A percentile compares a stretch with the other conserved stretches of the same genome.
phyloP scores from a whole-genome alignment of 2,113 vertebrate species.

The Limanda limanda region DNA sequence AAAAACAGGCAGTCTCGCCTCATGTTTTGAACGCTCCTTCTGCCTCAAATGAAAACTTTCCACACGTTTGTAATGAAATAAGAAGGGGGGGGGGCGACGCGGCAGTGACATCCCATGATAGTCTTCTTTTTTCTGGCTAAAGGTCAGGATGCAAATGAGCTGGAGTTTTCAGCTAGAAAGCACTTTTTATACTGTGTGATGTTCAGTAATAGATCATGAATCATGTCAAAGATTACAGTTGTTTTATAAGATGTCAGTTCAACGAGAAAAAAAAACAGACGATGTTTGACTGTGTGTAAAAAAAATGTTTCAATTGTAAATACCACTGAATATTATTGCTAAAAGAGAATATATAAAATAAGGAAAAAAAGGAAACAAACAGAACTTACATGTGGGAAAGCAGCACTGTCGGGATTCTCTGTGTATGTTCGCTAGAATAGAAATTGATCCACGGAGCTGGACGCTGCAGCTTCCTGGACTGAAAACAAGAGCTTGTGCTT shows the following conservation, averaged over 20 bases:
- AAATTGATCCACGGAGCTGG: conserved; percentile 56
- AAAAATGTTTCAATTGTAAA: conserved; percentile 79
- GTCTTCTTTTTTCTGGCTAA: conserved; percentile 42
- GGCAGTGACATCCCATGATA: conserved; percentile 20
- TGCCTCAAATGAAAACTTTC: conserved; percentile 46
- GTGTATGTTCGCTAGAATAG: conserved; percentile 72
- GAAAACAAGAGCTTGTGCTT: conserved; percentile 46
- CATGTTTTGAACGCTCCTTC: conserved; percentile 26
- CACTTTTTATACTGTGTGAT: conserved; percentile 81
- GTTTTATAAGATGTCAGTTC: conserved; percentile 77
- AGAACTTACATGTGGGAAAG: conserved; percentile 55
- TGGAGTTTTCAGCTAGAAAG: conserved; percentile 74
- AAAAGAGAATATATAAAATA: conserved; percentile 72
- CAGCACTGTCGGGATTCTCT: conserved; percentile 64
- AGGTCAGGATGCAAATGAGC: conserved; percentile 69
- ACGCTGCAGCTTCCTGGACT: conserved; percentile 46
- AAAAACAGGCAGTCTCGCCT: conserved; percentile 46
- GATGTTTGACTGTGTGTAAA: conserved; percentile 77
- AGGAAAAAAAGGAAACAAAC: conserved; percentile 30
- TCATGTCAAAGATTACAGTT: conserved; percentile 66
- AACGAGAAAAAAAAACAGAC: conserved; percentile 54
- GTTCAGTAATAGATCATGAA: conserved; percentile 73
- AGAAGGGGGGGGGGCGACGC: conserved; percentile 22
- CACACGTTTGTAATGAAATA: conserved; percentile 29
- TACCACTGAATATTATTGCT: conserved; percentile 80